Evolutionary conservation across 2,888 invertebrate species (phyloP), one percentile per base, ranked within the genome.

Genomic region (Agrotis exclamationis): DNA sequence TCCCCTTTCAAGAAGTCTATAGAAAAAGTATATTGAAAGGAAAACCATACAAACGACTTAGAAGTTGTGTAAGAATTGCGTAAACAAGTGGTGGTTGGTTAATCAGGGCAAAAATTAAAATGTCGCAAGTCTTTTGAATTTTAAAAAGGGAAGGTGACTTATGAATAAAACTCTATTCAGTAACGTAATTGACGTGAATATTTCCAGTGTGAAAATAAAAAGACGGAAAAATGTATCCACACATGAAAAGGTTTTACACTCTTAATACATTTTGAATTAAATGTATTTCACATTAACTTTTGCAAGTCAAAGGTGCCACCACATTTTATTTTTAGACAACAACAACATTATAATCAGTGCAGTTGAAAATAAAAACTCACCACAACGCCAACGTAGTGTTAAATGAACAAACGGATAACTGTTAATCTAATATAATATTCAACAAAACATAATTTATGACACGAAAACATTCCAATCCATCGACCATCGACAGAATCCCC

Each of bases 1-100:
- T 64, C 9, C 44, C n/a, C 33, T 62, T 58, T 53, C 51, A n/a
- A 20, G 60, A 47, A 24, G 3, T 39, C 24, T 16, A 53, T 59
- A 56, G 63, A 63, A 59, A n/a, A 79, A 48, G n/a, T 50, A 39
- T 11, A 54, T 39, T 70, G 28, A 51, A 72, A 62, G 63, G 63
- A n/a, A 60, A 68, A 24, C 57, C 57, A 48, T 58, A 58, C 16
- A 66, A 63, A 58, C n/a, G 51, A 48, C n/a, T 13, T n/a, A 20
- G 3, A 57, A 74, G 39, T 59, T 39, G 47, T 45, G 16, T 72
- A 63, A 59, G 16, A 50, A 50, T 54, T 63, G 48, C 44, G 50
- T 9, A 63, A 65, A 44, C 11, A 22, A 39, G 5, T 22, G 39
- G 53, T n/a, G 53, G 16, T 28, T 18, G 24, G 9, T 47, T 53